Conservation (phyloP, 2,113 vertebrate genomes). For the Otolemur garnettii region DNA sequence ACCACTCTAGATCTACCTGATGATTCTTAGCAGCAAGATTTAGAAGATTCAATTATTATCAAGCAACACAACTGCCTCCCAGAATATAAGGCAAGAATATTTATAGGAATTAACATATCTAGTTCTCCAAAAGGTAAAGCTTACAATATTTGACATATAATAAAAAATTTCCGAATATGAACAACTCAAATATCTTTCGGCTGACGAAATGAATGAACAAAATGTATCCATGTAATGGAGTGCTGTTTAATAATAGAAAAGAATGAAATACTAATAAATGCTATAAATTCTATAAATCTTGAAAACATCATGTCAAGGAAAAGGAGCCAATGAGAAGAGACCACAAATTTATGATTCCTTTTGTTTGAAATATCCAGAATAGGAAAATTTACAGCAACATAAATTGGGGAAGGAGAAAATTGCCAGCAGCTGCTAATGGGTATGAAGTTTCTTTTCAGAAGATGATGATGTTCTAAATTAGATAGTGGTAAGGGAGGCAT, state of each 20-base stretch:
- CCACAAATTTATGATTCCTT: not conserved
- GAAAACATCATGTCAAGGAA: not conserved
- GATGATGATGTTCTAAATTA: not conserved
- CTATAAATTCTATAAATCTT: not conserved
- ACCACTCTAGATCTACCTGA: not conserved
- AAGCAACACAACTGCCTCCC: not conserved
- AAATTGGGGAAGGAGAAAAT: not conserved
- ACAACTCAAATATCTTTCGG: not conserved
- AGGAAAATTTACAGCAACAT: not conserved
- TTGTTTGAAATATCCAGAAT: not conserved
- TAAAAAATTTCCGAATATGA: not conserved
- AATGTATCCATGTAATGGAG: not conserved
- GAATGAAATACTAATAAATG: not conserved
- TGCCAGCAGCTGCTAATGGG: accelerated
- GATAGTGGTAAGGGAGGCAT: not conserved
- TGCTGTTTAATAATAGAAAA: not conserved
- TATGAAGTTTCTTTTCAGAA: not conserved
- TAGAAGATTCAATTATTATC: not conserved
- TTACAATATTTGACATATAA: not conserved
- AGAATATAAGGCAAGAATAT: not conserved
- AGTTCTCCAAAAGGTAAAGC: not conserved
- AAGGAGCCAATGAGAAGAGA: not conserved
- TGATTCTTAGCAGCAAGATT: not conserved
- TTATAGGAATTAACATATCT: not conserved
- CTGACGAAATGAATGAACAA: not conserved